Evolutionary conservation across 2,113 vertebrate species (phyloP), one percentile per base, ranked within the genome.

Genomic region (Corydoras sp.): DNA sequence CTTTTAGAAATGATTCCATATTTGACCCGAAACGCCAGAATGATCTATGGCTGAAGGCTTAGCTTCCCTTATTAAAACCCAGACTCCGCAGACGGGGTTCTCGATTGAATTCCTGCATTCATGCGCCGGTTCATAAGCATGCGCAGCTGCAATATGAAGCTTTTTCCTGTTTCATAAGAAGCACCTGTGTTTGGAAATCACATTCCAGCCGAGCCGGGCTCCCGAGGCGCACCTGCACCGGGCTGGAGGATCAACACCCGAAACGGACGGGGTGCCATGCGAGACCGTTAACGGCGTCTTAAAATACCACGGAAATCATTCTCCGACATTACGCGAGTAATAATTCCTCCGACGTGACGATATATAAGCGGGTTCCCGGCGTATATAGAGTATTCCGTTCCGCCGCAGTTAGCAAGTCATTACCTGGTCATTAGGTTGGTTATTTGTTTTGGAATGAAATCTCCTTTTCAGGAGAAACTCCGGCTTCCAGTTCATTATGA

Each of bases 171-270:
- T 88, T 90, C 85, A 86, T 88, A 85, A 86, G 83, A 75, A 87
- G 83, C 89, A 89, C 89, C 89, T 90, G 89, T 88, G 84, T 87
- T 89, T 84, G 82, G 83, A 85, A 86, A 83, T 82, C 79, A 80
- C 86, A 89, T 89, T 88, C 89, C 89, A 76, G 85, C 80, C 78
- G 76, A 81, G 82, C 85, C 85, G 82, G 84, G 77, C 84, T 85
- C 79, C 74, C 48, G 83, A 85, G 79, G 77, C 81, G 72, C 75
- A 82, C 85, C 85, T 84, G 84, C 80, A 82, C 82, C 82, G 80
- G 80, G 85, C 85, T 84, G 66, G 75, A 69, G 83, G 83, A 88
- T 86, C 84, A 89, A 85, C 81, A 82, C 73, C 68, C 48, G 72
- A 15, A 78, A 79, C 80, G 71, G 81, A 69, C 72, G 82, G 82